These are phyloP conservation scores for Rattus rattus DNA, from an alignment of 2,113 vertebrate genomes.

Conservation along the genomic window DNA sequence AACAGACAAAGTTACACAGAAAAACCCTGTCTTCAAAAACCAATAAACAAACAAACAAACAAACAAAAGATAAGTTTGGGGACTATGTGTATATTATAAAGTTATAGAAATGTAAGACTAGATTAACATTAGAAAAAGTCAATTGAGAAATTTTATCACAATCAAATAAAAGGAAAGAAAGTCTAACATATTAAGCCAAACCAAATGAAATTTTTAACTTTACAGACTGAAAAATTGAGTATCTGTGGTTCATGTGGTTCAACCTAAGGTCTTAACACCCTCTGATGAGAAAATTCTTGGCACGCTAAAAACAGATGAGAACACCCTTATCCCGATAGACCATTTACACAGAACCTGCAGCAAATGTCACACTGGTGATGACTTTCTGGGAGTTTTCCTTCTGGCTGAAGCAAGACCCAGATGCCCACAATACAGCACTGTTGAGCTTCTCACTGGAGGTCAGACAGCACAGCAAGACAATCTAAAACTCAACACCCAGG, in stretches of 20 bases:
- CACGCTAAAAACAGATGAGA: background rate
- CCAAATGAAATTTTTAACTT: background rate
- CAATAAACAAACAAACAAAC: background rate
- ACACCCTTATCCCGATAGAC: background rate
- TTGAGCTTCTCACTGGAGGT: background rate
- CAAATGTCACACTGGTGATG: background rate
- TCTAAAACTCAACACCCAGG: background rate
- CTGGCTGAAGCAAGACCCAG: background rate
- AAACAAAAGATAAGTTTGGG: background rate
- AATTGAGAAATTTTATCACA: slow-evolving; percentile 33
- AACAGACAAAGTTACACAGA: background rate
- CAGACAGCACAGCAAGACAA: background rate
- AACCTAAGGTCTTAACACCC: background rate
- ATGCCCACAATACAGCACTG: background rate
- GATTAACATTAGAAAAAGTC: background rate
- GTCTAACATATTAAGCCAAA: background rate
- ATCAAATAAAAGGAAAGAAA: background rate
- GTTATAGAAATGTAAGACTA: background rate
- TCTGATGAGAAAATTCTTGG: background rate
- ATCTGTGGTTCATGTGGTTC: background rate
- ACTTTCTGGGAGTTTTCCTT: background rate
- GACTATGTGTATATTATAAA: background rate
- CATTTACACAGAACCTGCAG: background rate
- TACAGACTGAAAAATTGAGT: background rate
- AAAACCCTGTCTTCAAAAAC: background rate